These are phyloP conservation scores for Nephrotoma appendiculata DNA, from an alignment of 2,888 invertebrate genomes.

Conservation along the genomic window DNA sequence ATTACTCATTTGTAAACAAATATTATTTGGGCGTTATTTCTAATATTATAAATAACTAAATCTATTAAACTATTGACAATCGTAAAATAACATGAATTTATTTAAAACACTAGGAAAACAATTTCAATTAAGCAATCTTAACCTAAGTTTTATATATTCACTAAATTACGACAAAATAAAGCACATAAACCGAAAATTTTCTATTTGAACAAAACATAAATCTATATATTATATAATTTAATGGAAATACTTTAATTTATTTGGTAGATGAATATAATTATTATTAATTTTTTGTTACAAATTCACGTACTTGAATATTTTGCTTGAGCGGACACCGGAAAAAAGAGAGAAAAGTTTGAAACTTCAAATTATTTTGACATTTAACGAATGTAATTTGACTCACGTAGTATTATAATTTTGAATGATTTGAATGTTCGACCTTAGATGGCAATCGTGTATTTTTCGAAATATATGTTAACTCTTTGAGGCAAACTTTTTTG, in stretches of 20 bases:
- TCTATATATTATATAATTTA: neutral
- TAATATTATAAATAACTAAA: neutral
- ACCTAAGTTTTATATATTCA: neutral
- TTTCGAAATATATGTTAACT: neutral
- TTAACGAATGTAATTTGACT: neutral
- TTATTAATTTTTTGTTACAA: conserved; percentile 18
- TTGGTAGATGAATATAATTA: conserved; percentile 15
- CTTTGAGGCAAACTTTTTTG: no score
- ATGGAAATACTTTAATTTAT: neutral
- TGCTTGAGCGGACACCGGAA: conserved; percentile 29
- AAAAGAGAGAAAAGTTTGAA: conserved; percentile 22
- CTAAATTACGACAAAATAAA: neutral
- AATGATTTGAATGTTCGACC: neutral
- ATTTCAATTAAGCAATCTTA: neutral
- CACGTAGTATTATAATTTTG: neutral
- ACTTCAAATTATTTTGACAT: neutral
- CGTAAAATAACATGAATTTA: neutral
- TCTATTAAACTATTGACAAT: neutral
- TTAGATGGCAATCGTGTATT: neutral
- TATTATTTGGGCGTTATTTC: neutral
- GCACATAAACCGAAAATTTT: neutral
- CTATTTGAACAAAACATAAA: neutral
- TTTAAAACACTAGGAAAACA: neutral
- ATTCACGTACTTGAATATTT: conserved; percentile 29
- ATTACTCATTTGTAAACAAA: neutral